These are phyloP conservation scores for Gallinago nigripennis DNA, from an alignment of 2,797 vertebrate species.

Conservation along the genomic window DNA sequence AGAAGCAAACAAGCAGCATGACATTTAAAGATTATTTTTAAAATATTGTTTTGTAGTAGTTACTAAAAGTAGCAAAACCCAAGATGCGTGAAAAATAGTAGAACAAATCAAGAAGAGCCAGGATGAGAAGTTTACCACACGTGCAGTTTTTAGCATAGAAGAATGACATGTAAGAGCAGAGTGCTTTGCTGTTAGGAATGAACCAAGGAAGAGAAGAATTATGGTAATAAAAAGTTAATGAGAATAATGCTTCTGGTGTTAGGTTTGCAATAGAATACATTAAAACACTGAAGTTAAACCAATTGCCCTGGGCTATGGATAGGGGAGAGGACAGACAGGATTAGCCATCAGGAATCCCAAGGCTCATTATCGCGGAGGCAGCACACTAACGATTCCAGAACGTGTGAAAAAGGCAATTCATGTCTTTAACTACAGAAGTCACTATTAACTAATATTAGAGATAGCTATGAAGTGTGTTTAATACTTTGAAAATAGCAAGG, in stretches of 20 bases:
- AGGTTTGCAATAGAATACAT: background rate
- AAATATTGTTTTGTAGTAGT: background rate
- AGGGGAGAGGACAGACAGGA: background rate
- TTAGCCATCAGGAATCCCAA: background rate
- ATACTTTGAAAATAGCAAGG: background rate
- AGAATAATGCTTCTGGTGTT: background rate
- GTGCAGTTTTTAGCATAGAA: background rate
- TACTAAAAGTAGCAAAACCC: background rate
- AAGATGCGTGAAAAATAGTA: background rate
- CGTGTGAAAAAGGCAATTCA: background rate
- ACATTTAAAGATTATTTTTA: background rate
- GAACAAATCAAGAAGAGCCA: background rate
- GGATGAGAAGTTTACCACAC: background rate
- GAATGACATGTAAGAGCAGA: background rate
- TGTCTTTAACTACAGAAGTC: background rate
- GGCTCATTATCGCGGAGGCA: rapidly evolving
- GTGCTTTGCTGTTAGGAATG: background rate
- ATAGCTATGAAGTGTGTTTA: background rate
- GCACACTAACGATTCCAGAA: background rate
- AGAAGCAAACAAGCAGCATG: background rate
- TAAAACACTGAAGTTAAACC: background rate
- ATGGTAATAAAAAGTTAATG: slow-evolving; percentile 29
- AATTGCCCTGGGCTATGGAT: background rate
- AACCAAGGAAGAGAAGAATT: slow-evolving; percentile 1
- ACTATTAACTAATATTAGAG: background rate